Evolutionary conservation across 2,888 invertebrate genomes (phyloP), one percentile per base, ranked within the genome.

Genomic region (Sarcophaga variegata): DNA sequence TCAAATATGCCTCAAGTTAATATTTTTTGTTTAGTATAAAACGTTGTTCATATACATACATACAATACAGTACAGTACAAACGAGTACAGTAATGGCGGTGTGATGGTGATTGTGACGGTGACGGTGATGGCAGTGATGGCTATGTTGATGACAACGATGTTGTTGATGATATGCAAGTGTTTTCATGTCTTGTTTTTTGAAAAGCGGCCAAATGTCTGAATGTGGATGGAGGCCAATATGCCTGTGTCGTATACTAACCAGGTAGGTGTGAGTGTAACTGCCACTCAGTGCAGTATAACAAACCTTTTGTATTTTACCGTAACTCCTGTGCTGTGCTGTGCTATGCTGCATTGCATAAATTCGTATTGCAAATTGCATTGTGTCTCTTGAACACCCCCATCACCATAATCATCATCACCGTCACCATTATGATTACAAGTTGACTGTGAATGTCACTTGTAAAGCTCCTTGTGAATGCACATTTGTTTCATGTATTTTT

Each of bases 1-100:
- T 86, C 87, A 87, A 81, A 87, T 84, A 87, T 87, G 87, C 87
- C 87, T 81, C 87, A 84, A 87, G 87, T 84, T 81, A 84, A 84
- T 84, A 87, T 81, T 81, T 70, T 71, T 81, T 84, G 74, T 87
- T 76, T 79, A 76, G 22, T 74, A 17, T 37, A 62, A 83, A 69
- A 63, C 12, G 25, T 64, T 10, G 37, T 37, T 37, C 37, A 6
- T 37, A 37, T 37, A 37, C 37, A 72, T n/a, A n/a, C n/a, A 37
- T 75, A 45, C 27, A 54, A 47, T 63, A 37, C 37, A 37, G 37
- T 37, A 10, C 10, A 37, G 37, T 10, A 37, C 10, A 37, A 37
- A 37, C 37, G 37, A 37, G 37, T 8, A 37, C 10, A 37, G 37
- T 37, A 37, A 37, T 37, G 37, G 37, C 37, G 37, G 37, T 37